phyloP scores from a whole-genome alignment of 92 coral and sea anemone genomes.

The Galaxea fascicularis region DNA sequence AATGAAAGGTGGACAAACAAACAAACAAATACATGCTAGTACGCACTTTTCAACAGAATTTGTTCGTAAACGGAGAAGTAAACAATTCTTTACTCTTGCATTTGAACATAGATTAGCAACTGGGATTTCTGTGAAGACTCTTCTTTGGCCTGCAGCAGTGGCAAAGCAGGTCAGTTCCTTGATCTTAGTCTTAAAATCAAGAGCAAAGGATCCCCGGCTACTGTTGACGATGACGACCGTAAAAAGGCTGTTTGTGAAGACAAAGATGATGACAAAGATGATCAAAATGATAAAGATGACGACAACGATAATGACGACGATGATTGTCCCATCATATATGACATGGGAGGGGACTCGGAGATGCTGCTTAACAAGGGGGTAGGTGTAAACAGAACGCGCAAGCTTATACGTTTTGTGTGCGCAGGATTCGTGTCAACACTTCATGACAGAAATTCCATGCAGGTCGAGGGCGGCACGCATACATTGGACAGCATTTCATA shows the following conservation, averaged over 20 bases:
- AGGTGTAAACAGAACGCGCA: not conserved
- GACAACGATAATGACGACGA: conserved; percentile 42
- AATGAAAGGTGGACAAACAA: not conserved
- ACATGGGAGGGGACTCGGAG: conserved; percentile 46
- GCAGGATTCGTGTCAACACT: not conserved
- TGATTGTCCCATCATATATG: conserved; percentile 9
- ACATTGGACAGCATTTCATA: too few relatives aligned
- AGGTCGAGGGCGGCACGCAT: too few relatives aligned
- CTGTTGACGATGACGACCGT: conserved; percentile 36
- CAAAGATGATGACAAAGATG: conserved; percentile 26
- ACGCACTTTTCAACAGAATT: not conserved
- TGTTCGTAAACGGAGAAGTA: not conserved
- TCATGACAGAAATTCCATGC: too few relatives aligned
- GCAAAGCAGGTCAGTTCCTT: conserved; percentile 28
- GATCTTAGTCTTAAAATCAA: conserved; percentile 25
- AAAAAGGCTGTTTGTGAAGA: conserved; percentile 22
- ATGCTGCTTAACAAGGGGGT: conserved; percentile 43
- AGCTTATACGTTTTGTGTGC: not conserved
- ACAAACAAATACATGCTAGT: not conserved
- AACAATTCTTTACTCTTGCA: not conserved
- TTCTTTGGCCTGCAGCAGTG: not conserved
- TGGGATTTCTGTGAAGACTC: conserved; percentile 41
- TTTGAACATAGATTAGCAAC: conserved; percentile 4
- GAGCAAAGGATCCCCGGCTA: conserved; percentile 32
- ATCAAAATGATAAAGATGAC: conserved; percentile 8